phyloP scores from a whole-genome alignment of 2,888 invertebrate genomes.

The Horisme vitalbata region DNA sequence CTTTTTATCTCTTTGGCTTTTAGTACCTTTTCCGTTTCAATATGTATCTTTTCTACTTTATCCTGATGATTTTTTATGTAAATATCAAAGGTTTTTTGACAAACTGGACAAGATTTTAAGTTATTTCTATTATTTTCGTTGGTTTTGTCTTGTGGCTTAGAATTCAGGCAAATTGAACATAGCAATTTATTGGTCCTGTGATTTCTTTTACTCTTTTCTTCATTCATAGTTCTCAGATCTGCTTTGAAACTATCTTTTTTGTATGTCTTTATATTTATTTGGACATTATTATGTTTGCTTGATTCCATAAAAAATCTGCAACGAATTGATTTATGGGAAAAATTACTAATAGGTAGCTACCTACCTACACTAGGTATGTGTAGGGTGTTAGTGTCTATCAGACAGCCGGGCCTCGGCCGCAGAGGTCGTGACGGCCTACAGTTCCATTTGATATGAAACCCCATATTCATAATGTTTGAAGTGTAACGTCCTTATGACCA shows the following conservation, averaged over 20 bases:
- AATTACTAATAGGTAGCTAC: no score
- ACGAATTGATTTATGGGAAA: neutral
- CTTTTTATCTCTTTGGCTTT: conserved; percentile 8
- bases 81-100: conserved; percentile 36
- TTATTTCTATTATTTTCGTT: conserved; percentile 37
- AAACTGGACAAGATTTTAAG: conserved; percentile 44
- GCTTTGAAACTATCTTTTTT: conserved; percentile 24
- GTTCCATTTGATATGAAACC: no score
- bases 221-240: conserved; percentile 31
- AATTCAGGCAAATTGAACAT: conserved; percentile 62
- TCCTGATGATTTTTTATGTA: conserved; percentile 11
- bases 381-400: no score
- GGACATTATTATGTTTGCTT: conserved; percentile 40
- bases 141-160: conserved; percentile 29
- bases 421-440: no score
- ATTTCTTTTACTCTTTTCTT: conserved; percentile 21
- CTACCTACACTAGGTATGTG: no score
- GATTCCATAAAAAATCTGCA: conserved; percentile 15
- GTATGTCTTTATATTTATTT: conserved; percentile 60
- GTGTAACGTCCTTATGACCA: no score
- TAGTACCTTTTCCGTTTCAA: conserved; percentile 16
- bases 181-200: conserved; percentile 44
- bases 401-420: no score
- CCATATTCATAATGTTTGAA: no score
- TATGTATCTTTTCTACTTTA: conserved; percentile 17